Evolutionary conservation across 2,888 invertebrate genomes (phyloP), one percentile per base, ranked within the genome.

Genomic region (Lobophora halterata): DNA sequence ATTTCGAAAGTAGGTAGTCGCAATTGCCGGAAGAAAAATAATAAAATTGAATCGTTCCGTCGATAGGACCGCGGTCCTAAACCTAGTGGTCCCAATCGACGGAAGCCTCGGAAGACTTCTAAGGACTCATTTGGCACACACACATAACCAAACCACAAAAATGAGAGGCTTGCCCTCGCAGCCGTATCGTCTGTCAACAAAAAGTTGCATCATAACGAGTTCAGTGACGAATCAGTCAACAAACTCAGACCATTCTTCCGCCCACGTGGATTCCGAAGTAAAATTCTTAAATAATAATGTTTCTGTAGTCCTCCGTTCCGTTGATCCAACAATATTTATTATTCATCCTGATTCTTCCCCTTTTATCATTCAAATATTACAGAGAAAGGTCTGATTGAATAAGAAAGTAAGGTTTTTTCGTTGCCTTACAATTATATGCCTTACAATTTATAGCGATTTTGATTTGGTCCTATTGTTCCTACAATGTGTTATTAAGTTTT

Each of bases 201-300:
- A 65, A 61, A 58, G 69, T 82, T 80, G 78, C 79, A 77, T 83
- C 82, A 83, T 72, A 81, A 79, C 79, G 77, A 75, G 79, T 77
- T 69, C 20, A 35, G 24, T 46, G 64, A 71, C 63, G 69, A 72
- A 78, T 76, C 79, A 78, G 80, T 80, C 79, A 76, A 81, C 73
- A 73, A 71, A 75, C 74, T 72, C 73, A 64, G 69, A 60, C 62
- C 65, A 76, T 79, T 79, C 71, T 68, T 68, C 65, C 82, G 77
- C 81, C 85, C 79, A 83, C 83, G 56, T 54, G 46, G 43, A 54
- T 58, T 54, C 58, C 42, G 18, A 32, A 39, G 26, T 31, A 35
- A 20, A 44, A 32, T 42, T 42, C 27, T 28, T 42, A 33, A 40
- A 42, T 45, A 29, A 37, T 42, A 20, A 18, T 32, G 20, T 32